These are phyloP conservation scores for Pediacus dermestoides DNA, from an alignment of 2,888 invertebrate genomes.

Conservation along the genomic window DNA sequence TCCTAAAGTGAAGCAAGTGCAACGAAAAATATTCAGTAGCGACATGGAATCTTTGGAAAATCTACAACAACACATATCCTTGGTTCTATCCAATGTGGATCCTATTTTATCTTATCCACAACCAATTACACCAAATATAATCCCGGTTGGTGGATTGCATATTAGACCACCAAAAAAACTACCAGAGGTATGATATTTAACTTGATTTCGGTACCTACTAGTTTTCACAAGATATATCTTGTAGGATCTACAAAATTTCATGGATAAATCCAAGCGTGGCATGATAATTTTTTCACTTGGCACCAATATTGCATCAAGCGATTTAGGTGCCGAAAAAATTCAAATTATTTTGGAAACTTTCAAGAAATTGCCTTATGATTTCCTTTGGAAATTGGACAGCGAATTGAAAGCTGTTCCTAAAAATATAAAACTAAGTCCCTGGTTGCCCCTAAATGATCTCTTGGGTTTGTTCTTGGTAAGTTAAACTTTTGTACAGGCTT, in stretches of 20 bases:
- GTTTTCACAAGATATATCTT: not conserved
- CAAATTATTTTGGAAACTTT: constrained; percentile 39
- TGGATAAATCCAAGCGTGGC: constrained; percentile 42
- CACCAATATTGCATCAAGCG: constrained; percentile 38
- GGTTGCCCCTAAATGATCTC: constrained; percentile 19
- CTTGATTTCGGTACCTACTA: too few relatives aligned
- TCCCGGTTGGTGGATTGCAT: constrained; percentile 41
- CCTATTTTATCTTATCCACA: constrained; percentile 34
- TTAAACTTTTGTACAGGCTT: not conserved
- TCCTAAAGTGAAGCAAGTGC: constrained; percentile 18
- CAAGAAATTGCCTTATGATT: constrained; percentile 38
- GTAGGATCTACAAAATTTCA: constrained; percentile 38
- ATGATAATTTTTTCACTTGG: constrained; percentile 46
- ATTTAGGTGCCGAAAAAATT: constrained; percentile 31
- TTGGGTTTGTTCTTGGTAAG: constrained; percentile 9
- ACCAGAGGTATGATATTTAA: constrained; percentile 31
- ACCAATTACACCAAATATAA: constrained; percentile 37
- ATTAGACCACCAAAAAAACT: constrained; percentile 24
- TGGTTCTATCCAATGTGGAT: constrained; percentile 35
- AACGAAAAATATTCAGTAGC: constrained; percentile 25
- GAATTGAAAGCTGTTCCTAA: constrained; percentile 36
- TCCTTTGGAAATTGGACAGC: constrained; percentile 49
- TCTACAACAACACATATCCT: constrained; percentile 27
- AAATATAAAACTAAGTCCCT: constrained; percentile 36
- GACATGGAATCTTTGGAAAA: constrained; percentile 22